Conservation (phyloP, 1,140 invertebrate species). For the Papilio aristodemus region DNA sequence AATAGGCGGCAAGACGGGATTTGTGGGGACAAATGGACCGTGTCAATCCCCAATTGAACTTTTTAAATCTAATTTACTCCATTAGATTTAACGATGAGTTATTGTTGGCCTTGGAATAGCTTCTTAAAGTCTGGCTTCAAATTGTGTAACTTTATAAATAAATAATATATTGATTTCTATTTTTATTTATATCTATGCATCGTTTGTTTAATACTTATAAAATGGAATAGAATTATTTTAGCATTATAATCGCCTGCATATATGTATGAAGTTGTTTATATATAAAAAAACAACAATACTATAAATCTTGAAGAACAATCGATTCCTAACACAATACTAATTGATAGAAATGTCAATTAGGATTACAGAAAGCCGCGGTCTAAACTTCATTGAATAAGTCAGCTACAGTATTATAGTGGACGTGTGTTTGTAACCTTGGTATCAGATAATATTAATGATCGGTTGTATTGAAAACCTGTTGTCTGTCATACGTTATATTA, state of each 20-base stretch:
- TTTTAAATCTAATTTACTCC: constrained; percentile 68
- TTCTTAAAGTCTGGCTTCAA: neutral
- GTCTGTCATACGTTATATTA: constrained; percentile 3
- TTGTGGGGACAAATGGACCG: constrained; percentile 59
- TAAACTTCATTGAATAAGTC: constrained; percentile 5
- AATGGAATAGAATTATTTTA: neutral
- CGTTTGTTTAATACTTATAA: neutral
- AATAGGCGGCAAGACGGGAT: constrained; percentile 54
- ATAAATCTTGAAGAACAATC: neutral
- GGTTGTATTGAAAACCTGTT: constrained; percentile 43
- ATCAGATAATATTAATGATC: constrained; percentile 2
- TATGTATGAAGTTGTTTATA: neutral
- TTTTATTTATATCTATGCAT: constrained; percentile 1
- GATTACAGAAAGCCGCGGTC: constrained; percentile 40
- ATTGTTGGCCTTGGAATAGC: constrained; percentile 39
- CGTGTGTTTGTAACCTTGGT: neutral
- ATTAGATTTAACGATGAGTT: constrained; percentile 53
- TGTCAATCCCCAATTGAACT: constrained; percentile 73
- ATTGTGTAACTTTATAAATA: neutral
- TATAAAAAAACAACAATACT: neutral
- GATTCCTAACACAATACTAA: neutral
- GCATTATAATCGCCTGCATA: neutral
- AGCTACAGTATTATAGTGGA: neutral
- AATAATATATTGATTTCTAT: too few relatives aligned
- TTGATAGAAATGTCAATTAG: constrained; percentile 41